phyloP scores from a whole-genome alignment of 2,113 vertebrate species.

The Chaetops frenatus region DNA sequence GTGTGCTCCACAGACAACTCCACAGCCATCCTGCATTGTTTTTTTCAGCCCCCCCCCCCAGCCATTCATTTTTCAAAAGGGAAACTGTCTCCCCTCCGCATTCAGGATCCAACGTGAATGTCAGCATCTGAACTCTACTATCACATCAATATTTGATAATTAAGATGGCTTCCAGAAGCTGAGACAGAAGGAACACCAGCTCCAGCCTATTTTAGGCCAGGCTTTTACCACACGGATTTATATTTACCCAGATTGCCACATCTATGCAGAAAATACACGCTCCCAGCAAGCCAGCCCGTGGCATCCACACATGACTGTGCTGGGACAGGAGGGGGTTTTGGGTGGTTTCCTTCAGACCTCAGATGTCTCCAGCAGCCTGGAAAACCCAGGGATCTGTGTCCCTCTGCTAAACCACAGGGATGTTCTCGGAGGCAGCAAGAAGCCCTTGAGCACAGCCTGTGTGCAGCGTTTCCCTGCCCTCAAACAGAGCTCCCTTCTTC shows the following conservation, averaged over 20 bases:
- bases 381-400: neutral
- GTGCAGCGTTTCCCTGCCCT: neutral
- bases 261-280: neutral
- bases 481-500: neutral
- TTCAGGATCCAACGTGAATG: neutral
- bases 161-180: constrained; percentile 3
- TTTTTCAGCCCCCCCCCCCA: neutral
- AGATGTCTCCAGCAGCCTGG: neutral
- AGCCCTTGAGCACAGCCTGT: fast-evolving
- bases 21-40: neutral
- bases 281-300: neutral
- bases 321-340: neutral
- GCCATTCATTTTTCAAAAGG: neutral
- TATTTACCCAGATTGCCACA: constrained; percentile 27
- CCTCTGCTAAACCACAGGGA: neutral
- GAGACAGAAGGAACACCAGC: neutral
- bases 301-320: neutral
- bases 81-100: neutral
- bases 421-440: neutral
- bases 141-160: constrained; percentile 7
- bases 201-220: neutral
- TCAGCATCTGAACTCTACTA: neutral
- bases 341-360: constrained; percentile 30
- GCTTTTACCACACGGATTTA: neutral
- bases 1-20: constrained; percentile 8